Conservation (phyloP, 2,113 vertebrate species). For the Tupaia tana region DNA sequence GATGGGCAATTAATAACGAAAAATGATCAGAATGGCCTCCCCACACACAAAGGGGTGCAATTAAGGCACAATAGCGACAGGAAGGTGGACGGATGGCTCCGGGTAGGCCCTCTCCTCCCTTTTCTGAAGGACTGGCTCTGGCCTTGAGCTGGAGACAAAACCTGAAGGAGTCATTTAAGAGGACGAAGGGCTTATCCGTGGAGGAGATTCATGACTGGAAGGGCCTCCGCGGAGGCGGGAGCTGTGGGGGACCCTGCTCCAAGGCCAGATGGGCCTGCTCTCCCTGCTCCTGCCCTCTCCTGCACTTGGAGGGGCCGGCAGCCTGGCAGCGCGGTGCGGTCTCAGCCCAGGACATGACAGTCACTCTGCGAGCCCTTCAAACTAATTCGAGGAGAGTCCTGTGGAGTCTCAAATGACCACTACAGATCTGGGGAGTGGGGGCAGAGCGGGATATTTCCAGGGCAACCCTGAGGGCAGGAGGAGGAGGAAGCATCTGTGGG, state of each 20-base stretch:
- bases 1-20: constrained; percentile 70
- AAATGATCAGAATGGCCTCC: constrained; percentile 50
- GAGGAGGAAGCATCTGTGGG: neutral
- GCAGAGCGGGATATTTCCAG: neutral
- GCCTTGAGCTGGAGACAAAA: constrained; percentile 68
- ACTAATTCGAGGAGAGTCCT: neutral
- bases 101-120: neutral
- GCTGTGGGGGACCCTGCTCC: rapidly evolving
- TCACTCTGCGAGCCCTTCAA: neutral
- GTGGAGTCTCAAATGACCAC: neutral
- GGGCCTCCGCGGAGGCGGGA: neutral
- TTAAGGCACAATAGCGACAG: constrained; percentile 67
- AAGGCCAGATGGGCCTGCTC: neutral
- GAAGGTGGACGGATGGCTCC: neutral
- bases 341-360: neutral
- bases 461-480: neutral
- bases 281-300: neutral
- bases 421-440: neutral
- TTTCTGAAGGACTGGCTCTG: constrained; percentile 65
- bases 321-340: neutral
- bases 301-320: neutral
- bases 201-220: neutral
- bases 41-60: constrained; percentile 59
- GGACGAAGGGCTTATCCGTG: constrained; percentile 52
- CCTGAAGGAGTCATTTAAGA: constrained; percentile 51